Evolutionary conservation across 2,113 vertebrate species (phyloP).

Genomic region (Bubo blakistoni): DNA sequence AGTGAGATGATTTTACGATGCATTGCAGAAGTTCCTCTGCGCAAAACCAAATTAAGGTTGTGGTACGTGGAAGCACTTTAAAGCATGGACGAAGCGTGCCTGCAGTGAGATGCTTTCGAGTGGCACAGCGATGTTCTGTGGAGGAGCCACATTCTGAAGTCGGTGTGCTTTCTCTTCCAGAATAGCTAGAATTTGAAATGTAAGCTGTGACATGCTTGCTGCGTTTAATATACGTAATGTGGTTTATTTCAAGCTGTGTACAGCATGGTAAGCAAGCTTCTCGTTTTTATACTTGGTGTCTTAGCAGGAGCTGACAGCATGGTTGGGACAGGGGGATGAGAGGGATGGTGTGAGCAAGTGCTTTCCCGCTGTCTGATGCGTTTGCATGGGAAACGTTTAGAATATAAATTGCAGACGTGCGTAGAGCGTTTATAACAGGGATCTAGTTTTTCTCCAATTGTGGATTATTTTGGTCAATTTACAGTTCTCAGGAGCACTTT

Average conservation of each 20-base stretch:
- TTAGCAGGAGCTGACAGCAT: neutral
- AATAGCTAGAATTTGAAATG: neutral
- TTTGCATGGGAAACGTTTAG: neutral
- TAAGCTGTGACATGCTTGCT: neutral
- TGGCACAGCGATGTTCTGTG: neutral
- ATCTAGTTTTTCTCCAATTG: neutral
- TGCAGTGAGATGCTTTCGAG: neutral
- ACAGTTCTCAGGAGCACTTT: neutral
- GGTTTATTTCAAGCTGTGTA: neutral
- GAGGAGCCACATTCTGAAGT: neutral
- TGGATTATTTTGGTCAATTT: neutral
- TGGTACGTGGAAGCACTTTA: neutral
- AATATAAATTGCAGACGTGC: neutral
- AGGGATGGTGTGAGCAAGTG: neutral
- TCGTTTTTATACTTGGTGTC: accelerated
- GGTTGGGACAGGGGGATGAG: neutral
- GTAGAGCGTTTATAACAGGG: neutral
- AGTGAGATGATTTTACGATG: accelerated
- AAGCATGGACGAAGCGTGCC: neutral
- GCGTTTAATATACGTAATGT: neutral
- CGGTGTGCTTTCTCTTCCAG: neutral
- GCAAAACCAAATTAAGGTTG: no score
- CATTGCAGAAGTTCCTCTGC: neutral
- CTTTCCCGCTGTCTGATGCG: neutral
- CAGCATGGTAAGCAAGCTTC: neutral